These are phyloP conservation scores for Narcine bancroftii DNA, from an alignment of 2,113 vertebrate genomes.

Conservation along the genomic window DNA sequence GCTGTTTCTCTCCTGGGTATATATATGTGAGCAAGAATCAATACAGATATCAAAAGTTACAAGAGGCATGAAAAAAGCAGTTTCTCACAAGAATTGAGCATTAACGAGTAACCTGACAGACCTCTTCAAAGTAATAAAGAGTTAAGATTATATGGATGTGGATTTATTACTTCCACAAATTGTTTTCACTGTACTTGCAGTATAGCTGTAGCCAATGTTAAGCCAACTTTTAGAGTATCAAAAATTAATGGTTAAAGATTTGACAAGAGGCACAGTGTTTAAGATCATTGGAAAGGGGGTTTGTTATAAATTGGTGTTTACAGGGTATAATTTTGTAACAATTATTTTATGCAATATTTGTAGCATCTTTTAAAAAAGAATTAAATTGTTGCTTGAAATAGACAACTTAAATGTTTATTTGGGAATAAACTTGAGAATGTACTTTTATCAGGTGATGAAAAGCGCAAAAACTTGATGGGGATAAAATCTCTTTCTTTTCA, in stretches of 20 bases:
- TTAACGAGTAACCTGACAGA: neutral
- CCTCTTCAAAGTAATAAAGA: neutral
- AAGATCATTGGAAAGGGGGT: neutral
- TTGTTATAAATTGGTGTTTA: neutral
- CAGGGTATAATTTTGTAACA: neutral
- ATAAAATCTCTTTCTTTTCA: neutral
- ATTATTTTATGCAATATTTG: neutral
- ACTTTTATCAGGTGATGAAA: neutral
- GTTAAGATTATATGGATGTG: neutral
- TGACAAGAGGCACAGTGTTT: neutral
- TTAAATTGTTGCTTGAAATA: neutral
- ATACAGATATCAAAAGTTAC: neutral
- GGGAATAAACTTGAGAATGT: neutral
- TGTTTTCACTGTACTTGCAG: too few relatives aligned
- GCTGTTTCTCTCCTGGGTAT: neutral
- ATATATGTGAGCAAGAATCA: neutral
- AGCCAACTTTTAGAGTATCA: too few relatives aligned
- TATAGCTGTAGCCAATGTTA: too few relatives aligned
- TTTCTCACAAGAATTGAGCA: neutral
- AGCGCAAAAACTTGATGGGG: neutral
- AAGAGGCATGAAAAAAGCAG: neutral
- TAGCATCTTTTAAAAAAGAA: neutral
- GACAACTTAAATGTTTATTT: neutral
- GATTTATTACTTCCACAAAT: neutral
- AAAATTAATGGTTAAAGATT: too few relatives aligned